Conservation (phyloP, 2,113 vertebrate genomes). For the Alexandromys fortis region DNA sequence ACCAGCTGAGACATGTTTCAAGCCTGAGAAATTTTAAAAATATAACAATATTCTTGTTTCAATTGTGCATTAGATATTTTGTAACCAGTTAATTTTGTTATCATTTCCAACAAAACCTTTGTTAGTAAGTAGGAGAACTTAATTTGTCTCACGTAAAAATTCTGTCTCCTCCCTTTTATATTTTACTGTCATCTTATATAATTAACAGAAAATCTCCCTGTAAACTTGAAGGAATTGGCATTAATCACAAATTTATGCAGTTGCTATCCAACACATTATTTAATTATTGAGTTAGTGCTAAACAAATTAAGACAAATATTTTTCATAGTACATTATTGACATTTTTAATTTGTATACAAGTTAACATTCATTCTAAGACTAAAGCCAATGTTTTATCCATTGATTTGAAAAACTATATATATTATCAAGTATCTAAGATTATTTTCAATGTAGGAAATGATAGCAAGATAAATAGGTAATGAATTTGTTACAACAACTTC, state of each 20-base stretch:
- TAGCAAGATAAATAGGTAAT: not conserved
- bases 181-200: not conserved
- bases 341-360: not conserved
- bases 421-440: not conserved
- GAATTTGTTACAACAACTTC: no score
- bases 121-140: not conserved
- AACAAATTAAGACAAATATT: not conserved
- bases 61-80: not conserved
- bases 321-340: not conserved
- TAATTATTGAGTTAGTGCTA: not conserved
- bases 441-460: not conserved
- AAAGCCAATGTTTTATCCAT: not conserved
- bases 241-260: not conserved
- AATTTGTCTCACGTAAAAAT: not conserved
- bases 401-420: not conserved
- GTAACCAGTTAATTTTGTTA: not conserved
- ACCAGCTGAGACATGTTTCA: fast-evolving
- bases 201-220: not conserved
- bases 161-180: not conserved
- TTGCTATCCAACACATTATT: not conserved
- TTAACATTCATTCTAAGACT: not conserved
- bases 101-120: not conserved
- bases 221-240: not conserved
- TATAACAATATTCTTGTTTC: not conserved
- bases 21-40: not conserved